Evolutionary conservation across 2,113 vertebrate genomes (phyloP).

Genomic region (Trochalopteron elliotii): DNA sequence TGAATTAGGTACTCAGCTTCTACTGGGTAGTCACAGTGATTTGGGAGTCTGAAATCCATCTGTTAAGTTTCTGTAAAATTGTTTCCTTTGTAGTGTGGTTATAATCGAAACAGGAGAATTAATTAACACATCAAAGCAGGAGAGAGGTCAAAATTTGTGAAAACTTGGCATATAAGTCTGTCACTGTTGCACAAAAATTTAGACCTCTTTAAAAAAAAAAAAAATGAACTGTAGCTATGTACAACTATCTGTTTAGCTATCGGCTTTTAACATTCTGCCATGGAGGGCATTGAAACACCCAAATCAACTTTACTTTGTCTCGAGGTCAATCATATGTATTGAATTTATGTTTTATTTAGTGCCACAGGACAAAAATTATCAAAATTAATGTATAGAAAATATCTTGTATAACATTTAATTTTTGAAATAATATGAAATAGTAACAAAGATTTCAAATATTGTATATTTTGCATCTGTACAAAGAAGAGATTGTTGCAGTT

Average conservation of each 20-base stretch:
- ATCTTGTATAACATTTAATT: neutral
- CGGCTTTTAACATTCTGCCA: neutral
- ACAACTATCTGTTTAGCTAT: neutral
- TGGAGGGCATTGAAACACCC: neutral
- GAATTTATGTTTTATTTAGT: neutral
- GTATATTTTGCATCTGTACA: neutral
- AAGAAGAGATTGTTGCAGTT: neutral
- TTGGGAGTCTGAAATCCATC: neutral
- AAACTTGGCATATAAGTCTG: neutral
- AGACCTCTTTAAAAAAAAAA: neutral
- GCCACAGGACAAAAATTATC: neutral
- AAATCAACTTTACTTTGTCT: neutral
- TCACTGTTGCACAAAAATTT: neutral
- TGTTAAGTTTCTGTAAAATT: neutral
- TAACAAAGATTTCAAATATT: neutral
- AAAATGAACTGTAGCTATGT: neutral
- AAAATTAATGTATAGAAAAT: neutral
- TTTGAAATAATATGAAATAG: neutral
- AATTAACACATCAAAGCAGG: neutral
- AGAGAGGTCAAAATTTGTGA: neutral
- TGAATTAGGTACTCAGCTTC: neutral
- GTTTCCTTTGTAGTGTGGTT: neutral
- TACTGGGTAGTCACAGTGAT: neutral
- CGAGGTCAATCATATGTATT: accelerated
- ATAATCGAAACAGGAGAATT: neutral